These are phyloP conservation scores for Ophion obscuratus DNA, from an alignment of 2,888 invertebrate genomes.

Conservation along the genomic window DNA sequence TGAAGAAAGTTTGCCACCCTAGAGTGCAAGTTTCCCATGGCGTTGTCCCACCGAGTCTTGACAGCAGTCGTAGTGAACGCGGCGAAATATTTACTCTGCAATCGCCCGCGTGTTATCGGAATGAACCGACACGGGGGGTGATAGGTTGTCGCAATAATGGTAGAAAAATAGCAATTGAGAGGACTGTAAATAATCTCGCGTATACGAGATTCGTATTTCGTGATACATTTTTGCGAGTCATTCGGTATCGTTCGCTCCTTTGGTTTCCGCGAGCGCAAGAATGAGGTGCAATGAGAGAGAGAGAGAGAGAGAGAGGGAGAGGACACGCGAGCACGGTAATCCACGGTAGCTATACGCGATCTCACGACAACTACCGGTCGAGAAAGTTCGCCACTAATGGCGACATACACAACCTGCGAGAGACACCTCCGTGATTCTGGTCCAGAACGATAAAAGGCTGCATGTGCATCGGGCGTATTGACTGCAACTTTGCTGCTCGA, in stretches of 20 bases:
- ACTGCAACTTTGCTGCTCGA: slow-evolving; percentile 37
- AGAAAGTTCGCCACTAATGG: slow-evolving; percentile 77
- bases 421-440: slow-evolving; percentile 73
- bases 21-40: too few relatives aligned
- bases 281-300: background rate
- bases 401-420: slow-evolving; percentile 65
- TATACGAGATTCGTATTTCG: slow-evolving; percentile 3
- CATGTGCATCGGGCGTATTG: slow-evolving; percentile 68
- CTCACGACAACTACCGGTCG: slow-evolving; percentile 69
- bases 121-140: too few relatives aligned
- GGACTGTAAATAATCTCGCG: background rate
- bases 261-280: background rate
- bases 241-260: slow-evolving; percentile 8
- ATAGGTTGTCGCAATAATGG: background rate
- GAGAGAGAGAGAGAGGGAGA: background rate
- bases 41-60: too few relatives aligned
- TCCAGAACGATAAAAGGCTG: slow-evolving; percentile 73
- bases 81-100: too few relatives aligned
- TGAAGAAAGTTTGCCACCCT: too few relatives aligned
- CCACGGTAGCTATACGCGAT: slow-evolving; percentile 72
- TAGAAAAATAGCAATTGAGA: background rate
- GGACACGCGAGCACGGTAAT: slow-evolving; percentile 40
- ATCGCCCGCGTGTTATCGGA: too few relatives aligned
- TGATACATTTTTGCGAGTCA: slow-evolving; percentile 8
- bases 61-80: too few relatives aligned